Percentiles rank a stretch among this genome's conserved stretches.
These are phyloP conservation scores for Gerris buenoi DNA, from an alignment of 1,140 invertebrate genomes.

Conservation along the genomic window DNA sequence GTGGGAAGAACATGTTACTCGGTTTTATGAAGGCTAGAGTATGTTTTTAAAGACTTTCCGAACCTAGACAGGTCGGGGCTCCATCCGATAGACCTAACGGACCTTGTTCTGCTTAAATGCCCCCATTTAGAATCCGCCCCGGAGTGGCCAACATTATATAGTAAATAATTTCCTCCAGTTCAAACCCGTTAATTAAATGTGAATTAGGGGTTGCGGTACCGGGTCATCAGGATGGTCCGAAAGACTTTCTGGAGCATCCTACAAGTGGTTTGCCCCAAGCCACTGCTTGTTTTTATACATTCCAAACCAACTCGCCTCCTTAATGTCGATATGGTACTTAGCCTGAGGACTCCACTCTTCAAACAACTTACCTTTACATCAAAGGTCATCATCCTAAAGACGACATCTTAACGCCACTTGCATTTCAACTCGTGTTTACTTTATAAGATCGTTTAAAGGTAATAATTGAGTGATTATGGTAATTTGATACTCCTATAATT, in stretches of 20 bases:
- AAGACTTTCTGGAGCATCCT: neutral
- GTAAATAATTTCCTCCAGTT: neutral
- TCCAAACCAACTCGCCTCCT: neutral
- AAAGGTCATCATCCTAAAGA: too few species aligned
- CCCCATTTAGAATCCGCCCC: neutral
- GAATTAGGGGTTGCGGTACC: neutral
- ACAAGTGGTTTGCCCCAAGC: neutral
- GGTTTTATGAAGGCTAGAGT: neutral
- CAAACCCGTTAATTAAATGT: neutral
- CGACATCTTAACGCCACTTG: too few species aligned
- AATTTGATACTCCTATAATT: too few species aligned
- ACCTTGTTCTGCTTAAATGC: neutral
- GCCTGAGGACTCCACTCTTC: too few species aligned
- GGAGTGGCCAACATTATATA: neutral
- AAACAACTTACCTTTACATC: too few species aligned
- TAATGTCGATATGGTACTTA: neutral
- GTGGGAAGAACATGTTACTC: neutral
- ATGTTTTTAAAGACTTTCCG: neutral
- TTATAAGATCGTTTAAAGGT: too few species aligned
- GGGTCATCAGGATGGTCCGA: neutral
- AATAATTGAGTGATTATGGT: too few species aligned
- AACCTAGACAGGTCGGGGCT: too few species aligned
- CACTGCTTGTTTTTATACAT: neutral
- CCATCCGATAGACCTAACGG: neutral
- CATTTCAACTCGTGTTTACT: too few species aligned